These are phyloP conservation scores for Cotesia vestalis DNA, from an alignment of 1,140 invertebrate species.

Conservation along the genomic window DNA sequence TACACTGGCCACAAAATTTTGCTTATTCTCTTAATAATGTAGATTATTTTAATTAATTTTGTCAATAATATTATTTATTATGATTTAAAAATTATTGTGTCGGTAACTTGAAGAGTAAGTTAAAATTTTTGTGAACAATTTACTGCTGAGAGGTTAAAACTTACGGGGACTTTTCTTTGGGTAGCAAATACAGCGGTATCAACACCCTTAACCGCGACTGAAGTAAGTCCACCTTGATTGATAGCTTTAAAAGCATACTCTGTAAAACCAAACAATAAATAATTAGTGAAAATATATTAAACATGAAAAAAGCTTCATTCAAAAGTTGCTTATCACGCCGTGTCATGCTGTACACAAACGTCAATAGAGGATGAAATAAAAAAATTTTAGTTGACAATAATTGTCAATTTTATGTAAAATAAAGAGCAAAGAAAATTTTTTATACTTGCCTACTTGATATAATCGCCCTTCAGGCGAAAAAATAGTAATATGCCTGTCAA, in stretches of 20 bases:
- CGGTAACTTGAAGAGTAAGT: too few relatives aligned
- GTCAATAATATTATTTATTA: too few relatives aligned
- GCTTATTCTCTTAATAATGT: too few relatives aligned
- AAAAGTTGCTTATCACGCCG: slow-evolving; percentile 58
- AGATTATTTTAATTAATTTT: too few relatives aligned
- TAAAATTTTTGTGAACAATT: not conserved
- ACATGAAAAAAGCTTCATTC: slow-evolving; percentile 38
- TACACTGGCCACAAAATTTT: too few relatives aligned
- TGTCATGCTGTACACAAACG: slow-evolving; percentile 44
- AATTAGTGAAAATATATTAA: slow-evolving; percentile 23
- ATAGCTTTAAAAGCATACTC: slow-evolving; percentile 99
- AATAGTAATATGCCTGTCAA: slow-evolving; percentile 99
- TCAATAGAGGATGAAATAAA: not conserved
- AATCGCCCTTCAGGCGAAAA: slow-evolving; percentile 99
- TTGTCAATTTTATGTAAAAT: slow-evolving; percentile 20
- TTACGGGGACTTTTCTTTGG: slow-evolving; percentile 93
- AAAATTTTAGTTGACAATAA: not conserved
- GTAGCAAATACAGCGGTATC: slow-evolving; percentile 95
- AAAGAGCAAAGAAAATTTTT: slow-evolving; percentile 7
- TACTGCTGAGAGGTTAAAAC: slow-evolving; percentile 55
- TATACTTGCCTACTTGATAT: slow-evolving; percentile 95
- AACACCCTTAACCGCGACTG: slow-evolving; percentile 90
- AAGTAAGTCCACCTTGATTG: slow-evolving; percentile 97
- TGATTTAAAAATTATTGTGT: too few relatives aligned
- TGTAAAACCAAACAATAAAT: slow-evolving; percentile 59